These are phyloP conservation scores for Drosophila burlai DNA, from an alignment of 1,140 invertebrate species.

Conservation along the genomic window DNA sequence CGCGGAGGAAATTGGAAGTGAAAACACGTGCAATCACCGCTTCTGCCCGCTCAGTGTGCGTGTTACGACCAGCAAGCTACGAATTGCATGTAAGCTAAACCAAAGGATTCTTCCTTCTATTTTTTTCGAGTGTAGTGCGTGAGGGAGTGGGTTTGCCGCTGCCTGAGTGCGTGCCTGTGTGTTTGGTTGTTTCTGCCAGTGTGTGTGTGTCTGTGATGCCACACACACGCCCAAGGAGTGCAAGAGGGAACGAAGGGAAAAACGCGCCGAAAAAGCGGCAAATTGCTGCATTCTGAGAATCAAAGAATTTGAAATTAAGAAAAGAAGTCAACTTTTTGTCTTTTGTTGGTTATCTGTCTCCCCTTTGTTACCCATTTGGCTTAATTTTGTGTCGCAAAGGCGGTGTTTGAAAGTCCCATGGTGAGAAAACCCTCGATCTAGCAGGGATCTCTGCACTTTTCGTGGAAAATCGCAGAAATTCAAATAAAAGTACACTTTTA, in stretches of 20 bases:
- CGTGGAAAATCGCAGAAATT: neutral
- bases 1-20: neutral
- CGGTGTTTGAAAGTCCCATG: neutral
- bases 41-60: conserved; percentile 2
- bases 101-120: neutral
- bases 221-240: neutral
- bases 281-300: conserved; percentile 5
- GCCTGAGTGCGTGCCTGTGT: neutral
- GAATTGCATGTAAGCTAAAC: conserved; percentile 14
- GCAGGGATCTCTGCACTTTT: neutral
- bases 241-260: neutral
- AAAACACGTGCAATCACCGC: neutral
- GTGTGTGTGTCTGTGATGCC: neutral
- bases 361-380: neutral
- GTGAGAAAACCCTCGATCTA: neutral
- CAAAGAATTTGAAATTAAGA: neutral
- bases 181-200: neutral
- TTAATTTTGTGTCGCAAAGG: neutral
- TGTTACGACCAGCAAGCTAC: conserved; percentile 5
- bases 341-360: neutral
- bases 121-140: conserved; percentile 14
- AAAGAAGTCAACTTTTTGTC: neutral
- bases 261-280: conserved; percentile 15
- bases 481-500: neutral
- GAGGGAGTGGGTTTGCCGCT: neutral